phyloP scores from a whole-genome alignment of 1,140 invertebrate genomes.

The Drosophila lacertosa region DNA sequence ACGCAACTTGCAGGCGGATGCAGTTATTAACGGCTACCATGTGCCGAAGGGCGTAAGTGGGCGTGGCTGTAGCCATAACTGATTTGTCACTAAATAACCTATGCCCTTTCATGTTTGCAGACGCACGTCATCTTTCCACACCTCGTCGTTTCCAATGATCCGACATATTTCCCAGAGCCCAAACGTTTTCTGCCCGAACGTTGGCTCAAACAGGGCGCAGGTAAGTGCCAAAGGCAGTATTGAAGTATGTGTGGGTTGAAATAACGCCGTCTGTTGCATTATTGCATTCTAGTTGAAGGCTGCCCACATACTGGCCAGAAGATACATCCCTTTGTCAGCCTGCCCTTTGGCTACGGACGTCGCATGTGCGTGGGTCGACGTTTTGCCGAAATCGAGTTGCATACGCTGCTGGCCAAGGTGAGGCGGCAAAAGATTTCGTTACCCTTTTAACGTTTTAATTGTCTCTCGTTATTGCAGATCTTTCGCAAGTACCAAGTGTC shows the following conservation, averaged over 20 bases:
- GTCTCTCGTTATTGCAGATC: constrained; percentile 84
- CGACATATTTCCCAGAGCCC: constrained; percentile 89
- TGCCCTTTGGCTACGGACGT: constrained; percentile 93
- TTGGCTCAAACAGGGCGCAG: constrained; percentile 87
- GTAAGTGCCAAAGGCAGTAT: constrained; percentile 15
- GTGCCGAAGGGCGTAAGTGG: constrained; percentile 93
- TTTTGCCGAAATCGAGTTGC: constrained; percentile 92
- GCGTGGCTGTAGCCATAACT: background rate
- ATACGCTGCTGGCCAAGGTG: constrained; percentile 87
- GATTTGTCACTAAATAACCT: constrained; percentile 3
- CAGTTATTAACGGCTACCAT: constrained; percentile 91
- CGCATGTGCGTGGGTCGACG: constrained; percentile 92
- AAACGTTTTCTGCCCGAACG: constrained; percentile 90
- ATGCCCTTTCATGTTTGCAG: constrained; percentile 83
- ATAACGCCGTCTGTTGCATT: background rate
- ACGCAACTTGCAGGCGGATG: constrained; percentile 90
- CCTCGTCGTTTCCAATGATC: constrained; percentile 90
- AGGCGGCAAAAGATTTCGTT: background rate
- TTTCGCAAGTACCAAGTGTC: constrained; percentile 88
- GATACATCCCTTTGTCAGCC: constrained; percentile 89
- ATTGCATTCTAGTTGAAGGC: constrained; percentile 20
- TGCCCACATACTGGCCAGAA: constrained; percentile 83
- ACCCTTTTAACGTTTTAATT: constrained; percentile 6
- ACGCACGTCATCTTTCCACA: constrained; percentile 92
- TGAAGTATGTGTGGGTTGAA: background rate